phyloP scores from a whole-genome alignment of 2,888 invertebrate genomes.

The Phyllotreta cruciferae region DNA sequence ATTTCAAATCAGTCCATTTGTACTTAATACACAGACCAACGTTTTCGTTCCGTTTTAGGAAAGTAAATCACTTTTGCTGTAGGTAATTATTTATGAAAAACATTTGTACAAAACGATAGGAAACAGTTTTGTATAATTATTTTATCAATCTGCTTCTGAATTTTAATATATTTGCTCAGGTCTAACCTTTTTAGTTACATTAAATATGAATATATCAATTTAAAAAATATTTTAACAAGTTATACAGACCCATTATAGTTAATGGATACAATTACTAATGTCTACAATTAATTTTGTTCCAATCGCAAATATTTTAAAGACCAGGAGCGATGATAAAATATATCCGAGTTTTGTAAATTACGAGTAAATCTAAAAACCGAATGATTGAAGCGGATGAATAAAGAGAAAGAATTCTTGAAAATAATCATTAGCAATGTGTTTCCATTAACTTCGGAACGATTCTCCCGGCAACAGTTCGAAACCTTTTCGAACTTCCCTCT shows the following conservation, averaged over 20 bases:
- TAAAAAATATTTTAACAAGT: too few relatives aligned
- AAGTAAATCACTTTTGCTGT: constrained; percentile 38
- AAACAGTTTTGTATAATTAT: constrained; percentile 9
- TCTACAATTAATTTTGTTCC: background rate
- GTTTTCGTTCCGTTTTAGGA: constrained; percentile 42
- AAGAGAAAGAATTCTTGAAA: constrained; percentile 37
- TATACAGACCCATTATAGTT: background rate
- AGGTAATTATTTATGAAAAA: constrained; percentile 32
- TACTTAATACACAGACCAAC: constrained; percentile 47
- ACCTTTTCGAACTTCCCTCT: constrained; percentile 37
- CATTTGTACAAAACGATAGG: constrained; percentile 36
- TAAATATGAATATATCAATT: too few relatives aligned
- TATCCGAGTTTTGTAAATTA: constrained; percentile 38
- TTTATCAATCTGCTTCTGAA: constrained; percentile 2
- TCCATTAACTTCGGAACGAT: constrained; percentile 13
- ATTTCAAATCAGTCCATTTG: constrained; percentile 48
- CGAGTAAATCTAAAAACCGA: constrained; percentile 37
- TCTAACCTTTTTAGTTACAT: background rate
- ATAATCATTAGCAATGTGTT: constrained; percentile 20
- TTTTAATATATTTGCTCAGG: background rate
- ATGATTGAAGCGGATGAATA: constrained; percentile 39
- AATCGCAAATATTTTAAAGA: constrained; percentile 2
- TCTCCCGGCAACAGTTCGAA: constrained; percentile 40
- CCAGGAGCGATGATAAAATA: background rate
- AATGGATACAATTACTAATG: background rate